Evolutionary conservation across 2,797 vertebrate species (phyloP).

Genomic region (Eidolon dupreanum): DNA sequence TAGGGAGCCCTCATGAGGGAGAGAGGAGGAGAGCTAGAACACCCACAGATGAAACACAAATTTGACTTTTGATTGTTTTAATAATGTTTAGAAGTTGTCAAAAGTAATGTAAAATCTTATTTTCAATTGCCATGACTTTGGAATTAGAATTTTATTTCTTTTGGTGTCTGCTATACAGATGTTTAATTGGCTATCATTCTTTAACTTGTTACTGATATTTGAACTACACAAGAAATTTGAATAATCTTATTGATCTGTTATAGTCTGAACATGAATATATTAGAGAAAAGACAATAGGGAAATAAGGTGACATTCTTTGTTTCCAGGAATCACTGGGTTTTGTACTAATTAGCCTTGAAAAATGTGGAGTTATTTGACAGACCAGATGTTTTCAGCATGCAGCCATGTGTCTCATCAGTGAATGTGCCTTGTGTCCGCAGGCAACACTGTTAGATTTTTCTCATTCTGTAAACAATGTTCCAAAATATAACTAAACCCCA

Average conservation of each 20-base stretch:
- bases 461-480: conserved; percentile 74
- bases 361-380: conserved; percentile 58
- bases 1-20: neutral
- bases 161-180: neutral
- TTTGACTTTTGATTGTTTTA: conserved; percentile 53
- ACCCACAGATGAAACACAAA: neutral
- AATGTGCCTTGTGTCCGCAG: neutral
- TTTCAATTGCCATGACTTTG: neutral
- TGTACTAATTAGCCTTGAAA: conserved; percentile 39
- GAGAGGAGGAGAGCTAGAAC: neutral
- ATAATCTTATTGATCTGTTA: conserved; percentile 36
- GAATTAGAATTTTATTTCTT: conserved; percentile 34
- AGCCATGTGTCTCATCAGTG: conserved; percentile 50
- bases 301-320: conserved; percentile 32
- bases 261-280: neutral
- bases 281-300: neutral
- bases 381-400: conserved; percentile 64
- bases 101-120: conserved; percentile 22
- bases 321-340: neutral
- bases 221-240: conserved; percentile 33
- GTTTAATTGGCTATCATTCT: conserved; percentile 29
- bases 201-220: conserved; percentile 8
- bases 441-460: conserved; percentile 56
- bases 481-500: conserved; percentile 42
- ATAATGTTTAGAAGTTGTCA: neutral